phyloP scores from a whole-genome alignment of 2,113 vertebrate species.

The Osmerus mordax region DNA sequence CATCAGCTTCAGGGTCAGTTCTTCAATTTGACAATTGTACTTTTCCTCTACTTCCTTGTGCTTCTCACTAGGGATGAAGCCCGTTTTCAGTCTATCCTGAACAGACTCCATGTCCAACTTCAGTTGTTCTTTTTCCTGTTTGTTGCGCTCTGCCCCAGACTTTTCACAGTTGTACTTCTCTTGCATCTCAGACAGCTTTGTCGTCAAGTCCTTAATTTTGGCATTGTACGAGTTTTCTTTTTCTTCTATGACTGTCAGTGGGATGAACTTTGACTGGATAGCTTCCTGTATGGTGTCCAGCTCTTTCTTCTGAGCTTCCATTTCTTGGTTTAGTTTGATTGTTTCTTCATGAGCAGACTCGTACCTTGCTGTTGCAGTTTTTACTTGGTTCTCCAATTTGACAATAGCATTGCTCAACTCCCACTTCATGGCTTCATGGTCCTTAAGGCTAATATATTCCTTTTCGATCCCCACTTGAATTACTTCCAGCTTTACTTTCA shows the following conservation, averaged over 20 bases:
- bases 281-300: conserved; percentile 91
- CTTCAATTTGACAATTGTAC: conserved; percentile 60
- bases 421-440: conserved; percentile 65
- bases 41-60: conserved; percentile 65
- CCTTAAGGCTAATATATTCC: conserved; percentile 69
- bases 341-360: conserved; percentile 73
- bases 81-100: conserved; percentile 72
- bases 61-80: conserved; percentile 64
- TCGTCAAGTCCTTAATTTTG: conserved; percentile 69
- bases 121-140: conserved; percentile 73
- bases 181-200: conserved; percentile 66
- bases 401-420: conserved; percentile 53
- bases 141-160: conserved; percentile 56
- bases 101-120: conserved; percentile 64
- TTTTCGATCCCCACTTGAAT: conserved; percentile 68
- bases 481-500: conserved; percentile 73
- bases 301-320: conserved; percentile 86
- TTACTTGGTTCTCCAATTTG: conserved; percentile 58
- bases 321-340: conserved; percentile 74
- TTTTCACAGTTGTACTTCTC: conserved; percentile 60
- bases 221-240: conserved; percentile 73
- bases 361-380: conserved; percentile 53
- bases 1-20: conserved; percentile 64
- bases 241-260: conserved; percentile 72
- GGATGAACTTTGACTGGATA: conserved; percentile 83